Base-by-base conservation (phyloP, 1,140 invertebrate genomes). In the Aphelenchoides fujianensis region DNA sequence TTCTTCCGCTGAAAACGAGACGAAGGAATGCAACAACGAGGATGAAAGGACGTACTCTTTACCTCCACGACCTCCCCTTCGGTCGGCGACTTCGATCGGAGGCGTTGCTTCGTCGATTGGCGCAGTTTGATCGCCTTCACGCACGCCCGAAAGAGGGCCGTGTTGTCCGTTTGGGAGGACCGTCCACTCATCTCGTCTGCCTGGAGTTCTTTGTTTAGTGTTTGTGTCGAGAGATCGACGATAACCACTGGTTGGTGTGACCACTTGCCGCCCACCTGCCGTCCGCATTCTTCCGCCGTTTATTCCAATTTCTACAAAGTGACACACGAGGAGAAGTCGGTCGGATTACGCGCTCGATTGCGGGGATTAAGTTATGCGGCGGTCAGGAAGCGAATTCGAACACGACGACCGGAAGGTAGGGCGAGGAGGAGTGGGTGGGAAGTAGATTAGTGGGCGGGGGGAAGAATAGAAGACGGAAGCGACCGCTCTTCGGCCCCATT, bases 101-200 rank as follows among this genome's bases (percentile, higher is more conserved):
- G 55, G 28, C 23, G 5, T 30, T 27, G 5, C 5, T 27, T 23
- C 19, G 55, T 59, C 5, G 23, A 7, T 41, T 70, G 55, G n/a
- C 55, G n/a, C 19, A 68, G 28, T 34, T 64, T 70, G 54, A 76
- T 54, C 54, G 73, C 68, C 59, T 83, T 79, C 2, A 70, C 37
- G 16, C 67, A 62, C 1, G 78, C 78, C 12, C 72, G 67, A 35
- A 79, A 79, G 16, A 81, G 61, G 2, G 77, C 61, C n/a, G 78
- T 79, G 28, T 79, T 83, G 35, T 79, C 78, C 23, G 41, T 54
- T 23, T 69, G 68, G 16, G n/a, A 55, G 32, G 28, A 71, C 36
- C 16, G 12, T 69, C 28, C n/a, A n/a, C n/a, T n/a, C n/a, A n/a
- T n/a, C n/a, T n/a, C n/a, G 48, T 70, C 41, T 48, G 41, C 12